Evolutionary conservation across 2,888 invertebrate species (phyloP), one percentile per base, ranked within the genome.

Genomic region (Tenthredo amoena): DNA sequence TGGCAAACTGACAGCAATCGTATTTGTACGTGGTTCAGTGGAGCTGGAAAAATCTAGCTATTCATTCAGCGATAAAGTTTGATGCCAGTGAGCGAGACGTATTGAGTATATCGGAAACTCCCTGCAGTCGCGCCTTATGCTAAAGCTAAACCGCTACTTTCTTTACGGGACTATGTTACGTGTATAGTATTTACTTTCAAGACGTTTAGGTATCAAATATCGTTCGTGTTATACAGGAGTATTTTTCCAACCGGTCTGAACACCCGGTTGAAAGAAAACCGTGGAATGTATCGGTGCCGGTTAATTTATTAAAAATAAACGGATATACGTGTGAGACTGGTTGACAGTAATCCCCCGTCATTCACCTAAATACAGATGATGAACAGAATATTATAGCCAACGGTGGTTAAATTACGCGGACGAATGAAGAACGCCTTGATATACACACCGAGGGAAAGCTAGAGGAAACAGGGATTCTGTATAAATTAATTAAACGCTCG

Each of bases 1-100:
- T 62, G 40, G 21, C 62, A 81, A 81, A 81, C 58, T 81, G 81
- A 62, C 62, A 18, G 21, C 21, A 18, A 81, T 81, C 62, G 62
- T 21, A 50, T 81, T 81, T 62, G 31, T 26, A 40, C 40, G 62
- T 62, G 81, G 62, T 81, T 81, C 62, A 62, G 18, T 18, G 79
- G 62, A 62, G 40, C 40, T 81, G 40, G 5, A 58, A 12, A 50
- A 40, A 40, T 62, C 40, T n/a, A 55, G 37, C 40, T 15, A 62
- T 26, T 31, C 81, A 62, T 34, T 62, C 58, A 31, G 31, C 26
- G 58, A 81, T 62, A 62, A 37, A 62, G 15, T 37, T 37, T 62
- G 58, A 81, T n/a, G n/a, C 79, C 62, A 37, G 58, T n/a, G 12
- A 81, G 58, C 15, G 26, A 18, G 7, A 55, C 7, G n/a, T 55